Evolutionary conservation across 2,113 vertebrate species (phyloP), one percentile per base, ranked within the genome.

Genomic region (Meriones unguiculatus): DNA sequence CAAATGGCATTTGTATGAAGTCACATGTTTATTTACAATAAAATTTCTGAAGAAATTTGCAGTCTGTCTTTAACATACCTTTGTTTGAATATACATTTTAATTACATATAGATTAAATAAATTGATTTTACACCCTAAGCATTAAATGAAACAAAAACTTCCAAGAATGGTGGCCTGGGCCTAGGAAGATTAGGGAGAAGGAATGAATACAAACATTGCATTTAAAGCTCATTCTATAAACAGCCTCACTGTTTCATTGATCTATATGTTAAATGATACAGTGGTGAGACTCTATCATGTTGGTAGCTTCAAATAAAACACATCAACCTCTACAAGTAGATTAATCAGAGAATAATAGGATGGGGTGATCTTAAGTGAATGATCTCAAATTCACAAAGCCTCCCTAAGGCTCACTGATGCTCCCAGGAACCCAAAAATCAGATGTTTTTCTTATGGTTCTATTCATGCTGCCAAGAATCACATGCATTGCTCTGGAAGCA

Each of bases 381-480:
- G 3, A 52, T 5, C 50, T 90, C 70, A 84, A 62, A 93, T 89
- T 64, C 5, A 64, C 1, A 30, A 77, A 88, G n/a, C 12, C 12
- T 88, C 35, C 11, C 35, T 46, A 72, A 41, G 22, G 59, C 38
- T 88, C 67, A 30, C 18, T 22, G 15, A 22, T 1, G n/a, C 46
- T 72, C 62, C 24, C 73, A 78, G 54, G 62, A 86, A 59, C n/a
- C n/a, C 57, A 28, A 10, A 38, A 1, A 2, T 15, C 46, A 54
- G 13, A 0, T 22, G 5, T 0, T 17, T 7, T 24, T 35, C 9
- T 30, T 46, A 18, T 4, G n/a, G 6, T 24, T 64, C 62, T 54
- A 9, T 1, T 59, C 6, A 4, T 5, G 2, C 24, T 24, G 32
- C 22, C 4, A 52, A 57, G 32, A 2, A 30, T 2, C 25, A 38